Evolutionary conservation across 2,113 vertebrate species (phyloP).

Genomic region (Pica pica): DNA sequence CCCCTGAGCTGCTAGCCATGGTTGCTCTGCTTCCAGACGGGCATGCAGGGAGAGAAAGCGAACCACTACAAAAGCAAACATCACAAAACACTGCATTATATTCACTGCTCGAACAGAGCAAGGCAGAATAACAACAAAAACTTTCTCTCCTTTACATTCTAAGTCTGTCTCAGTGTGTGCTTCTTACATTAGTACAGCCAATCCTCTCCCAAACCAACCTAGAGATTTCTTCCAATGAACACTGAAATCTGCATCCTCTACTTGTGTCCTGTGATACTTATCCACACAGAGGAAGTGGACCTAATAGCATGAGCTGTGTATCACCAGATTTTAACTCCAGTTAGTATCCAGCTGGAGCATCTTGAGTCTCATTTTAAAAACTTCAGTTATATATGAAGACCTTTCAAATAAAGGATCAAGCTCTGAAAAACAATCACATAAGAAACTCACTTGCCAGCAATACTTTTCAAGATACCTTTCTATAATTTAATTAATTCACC

Average conservation of each 20-base stretch:
- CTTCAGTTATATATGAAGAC: not conserved
- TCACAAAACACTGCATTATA: not conserved
- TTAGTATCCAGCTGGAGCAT: not conserved
- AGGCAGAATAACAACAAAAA: not conserved
- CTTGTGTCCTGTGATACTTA: not conserved
- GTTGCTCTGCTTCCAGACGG: not conserved
- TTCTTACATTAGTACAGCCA: not conserved
- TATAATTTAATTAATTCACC: not conserved
- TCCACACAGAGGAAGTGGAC: not conserved
- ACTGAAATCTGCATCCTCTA: not conserved
- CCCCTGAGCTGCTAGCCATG: not conserved
- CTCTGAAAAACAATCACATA: not conserved
- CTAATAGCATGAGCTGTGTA: not conserved
- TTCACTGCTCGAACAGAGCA: fast-evolving
- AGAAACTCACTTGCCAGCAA: not conserved
- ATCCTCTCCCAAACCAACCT: not conserved
- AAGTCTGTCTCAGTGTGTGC: not conserved
- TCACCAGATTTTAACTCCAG: not conserved
- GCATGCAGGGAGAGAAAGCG: not conserved
- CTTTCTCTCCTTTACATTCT: not conserved
- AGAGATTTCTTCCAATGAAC: not conserved
- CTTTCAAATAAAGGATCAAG: not conserved
- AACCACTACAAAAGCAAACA: not conserved
- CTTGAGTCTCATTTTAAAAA: not conserved
- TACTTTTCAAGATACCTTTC: not conserved